Evolutionary conservation across 2,888 invertebrate species (phyloP).

Genomic region (Rhagium mordax): DNA sequence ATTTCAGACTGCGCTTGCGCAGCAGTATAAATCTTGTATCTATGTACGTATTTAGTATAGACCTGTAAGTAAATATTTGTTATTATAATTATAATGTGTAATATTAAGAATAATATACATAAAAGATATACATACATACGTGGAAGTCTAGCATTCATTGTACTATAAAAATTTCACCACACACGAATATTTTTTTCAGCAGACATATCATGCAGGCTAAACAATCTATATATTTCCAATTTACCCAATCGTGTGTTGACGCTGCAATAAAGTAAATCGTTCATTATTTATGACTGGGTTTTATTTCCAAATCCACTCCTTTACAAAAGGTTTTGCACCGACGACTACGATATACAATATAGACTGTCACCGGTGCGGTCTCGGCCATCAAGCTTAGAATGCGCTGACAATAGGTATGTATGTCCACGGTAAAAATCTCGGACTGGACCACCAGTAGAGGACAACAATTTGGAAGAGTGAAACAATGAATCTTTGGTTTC

Average conservation of each 20-base stretch:
- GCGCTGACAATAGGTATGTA: slow-evolving; percentile 64
- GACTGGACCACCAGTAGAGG: slow-evolving; percentile 65
- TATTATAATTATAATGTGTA: slow-evolving; percentile 68
- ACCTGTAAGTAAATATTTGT: slow-evolving; percentile 68
- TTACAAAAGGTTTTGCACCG: slow-evolving; percentile 35
- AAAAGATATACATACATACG: slow-evolving; percentile 52
- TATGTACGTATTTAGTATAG: slow-evolving; percentile 69
- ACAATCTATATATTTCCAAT: slow-evolving; percentile 58
- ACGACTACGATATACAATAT: slow-evolving; percentile 39
- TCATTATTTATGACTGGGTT: slow-evolving; percentile 64
- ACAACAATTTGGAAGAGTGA: slow-evolving; percentile 61
- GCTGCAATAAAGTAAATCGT: slow-evolving; percentile 71
- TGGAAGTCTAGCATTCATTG: slow-evolving; percentile 58
- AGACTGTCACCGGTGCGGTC: slow-evolving; percentile 59
- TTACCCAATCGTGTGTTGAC: slow-evolving; percentile 67
- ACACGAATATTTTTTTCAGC: slow-evolving; percentile 53
- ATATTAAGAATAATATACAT: slow-evolving; percentile 60
- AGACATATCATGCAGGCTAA: slow-evolving; percentile 60
- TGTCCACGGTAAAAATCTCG: slow-evolving; percentile 63
- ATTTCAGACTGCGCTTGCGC: slow-evolving; percentile 56
- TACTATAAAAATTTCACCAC: slow-evolving; percentile 54
- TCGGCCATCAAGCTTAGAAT: slow-evolving; percentile 60
- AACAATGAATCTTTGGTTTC: slow-evolving; percentile 58
- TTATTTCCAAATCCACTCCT: slow-evolving; percentile 20
- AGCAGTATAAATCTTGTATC: slow-evolving; percentile 69